phyloP scores from a whole-genome alignment of 2,797 vertebrate genomes.

The Microctenopoma lineatum region DNA sequence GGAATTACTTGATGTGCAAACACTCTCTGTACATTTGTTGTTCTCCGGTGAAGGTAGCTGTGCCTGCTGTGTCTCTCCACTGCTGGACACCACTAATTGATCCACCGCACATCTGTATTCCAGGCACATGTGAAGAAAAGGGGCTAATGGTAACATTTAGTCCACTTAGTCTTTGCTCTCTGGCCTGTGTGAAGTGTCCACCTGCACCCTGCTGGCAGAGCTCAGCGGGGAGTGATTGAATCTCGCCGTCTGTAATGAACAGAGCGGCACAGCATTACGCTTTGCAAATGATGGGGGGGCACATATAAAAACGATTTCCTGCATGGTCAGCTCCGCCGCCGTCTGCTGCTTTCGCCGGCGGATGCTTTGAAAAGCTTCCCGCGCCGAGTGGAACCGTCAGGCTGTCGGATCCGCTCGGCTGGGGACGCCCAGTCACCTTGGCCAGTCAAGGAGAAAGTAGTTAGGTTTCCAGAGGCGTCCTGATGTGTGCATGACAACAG shows the following conservation, averaged over 20 bases:
- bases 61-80: not conserved
- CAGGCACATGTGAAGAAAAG: constrained; percentile 10
- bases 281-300: constrained; percentile 38
- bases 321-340: constrained; percentile 22
- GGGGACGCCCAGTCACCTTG: constrained; percentile 62
- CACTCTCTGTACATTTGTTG: constrained; percentile 26
- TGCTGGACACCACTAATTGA: constrained; percentile 24
- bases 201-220: constrained; percentile 35
- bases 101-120: not conserved
- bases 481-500: constrained; percentile 14
- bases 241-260: constrained; percentile 32
- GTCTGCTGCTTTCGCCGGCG: constrained; percentile 18
- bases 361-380: constrained; percentile 42
- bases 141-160: constrained; percentile 1
- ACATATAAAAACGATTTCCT: constrained; percentile 33
- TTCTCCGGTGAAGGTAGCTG: constrained; percentile 15
- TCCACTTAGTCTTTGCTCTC: constrained; percentile 14
- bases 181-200: constrained; percentile 15
- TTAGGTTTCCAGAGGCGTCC: constrained; percentile 16
- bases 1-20: constrained; percentile 51
- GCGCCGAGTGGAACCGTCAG: constrained; percentile 29
- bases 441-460: constrained; percentile 44
- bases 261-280: constrained; percentile 9
- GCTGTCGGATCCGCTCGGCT: constrained; percentile 44
- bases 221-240: constrained; percentile 51